Percentiles rank a stretch among this genome's conserved stretches.
These are phyloP conservation scores for Agrotis exclamationis DNA, from an alignment of 2,888 invertebrate genomes.

Conservation along the genomic window DNA sequence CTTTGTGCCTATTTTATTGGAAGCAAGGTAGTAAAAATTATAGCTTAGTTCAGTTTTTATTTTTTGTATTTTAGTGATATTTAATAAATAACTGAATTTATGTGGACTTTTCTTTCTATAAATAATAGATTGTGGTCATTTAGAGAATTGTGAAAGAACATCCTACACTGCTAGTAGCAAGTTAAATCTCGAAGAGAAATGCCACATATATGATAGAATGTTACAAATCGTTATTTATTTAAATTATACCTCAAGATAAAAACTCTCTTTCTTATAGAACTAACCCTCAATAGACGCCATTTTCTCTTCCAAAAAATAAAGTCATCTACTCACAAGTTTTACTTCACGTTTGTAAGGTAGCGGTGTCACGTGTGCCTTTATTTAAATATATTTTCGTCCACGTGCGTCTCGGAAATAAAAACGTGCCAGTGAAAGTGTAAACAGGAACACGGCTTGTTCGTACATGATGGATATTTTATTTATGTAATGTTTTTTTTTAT, in stretches of 20 bases:
- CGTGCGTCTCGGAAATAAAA: constrained; percentile 66
- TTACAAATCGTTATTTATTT: no score
- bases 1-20: constrained; percentile 17
- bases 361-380: constrained; percentile 68
- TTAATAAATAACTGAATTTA: no score
- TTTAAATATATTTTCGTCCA: constrained; percentile 69
- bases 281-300: constrained; percentile 10
- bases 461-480: constrained; percentile 24
- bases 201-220: no score
- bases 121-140: not conserved
- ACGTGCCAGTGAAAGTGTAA: constrained; percentile 70
- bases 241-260: no score
- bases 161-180: no score
- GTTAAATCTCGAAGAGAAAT: no score
- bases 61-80: no score
- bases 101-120: no score
- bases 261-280: not conserved
- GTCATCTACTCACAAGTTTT: constrained; percentile 26
- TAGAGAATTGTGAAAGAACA: not conserved
- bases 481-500: constrained; percentile 14
- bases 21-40: not conserved
- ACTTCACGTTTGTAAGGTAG: constrained; percentile 40
- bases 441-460: constrained; percentile 32
- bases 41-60: no score
- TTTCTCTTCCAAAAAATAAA: constrained; percentile 15